Evolutionary conservation across 1,140 invertebrate genomes (phyloP).

Genomic region (Anoplophora glabripennis): DNA sequence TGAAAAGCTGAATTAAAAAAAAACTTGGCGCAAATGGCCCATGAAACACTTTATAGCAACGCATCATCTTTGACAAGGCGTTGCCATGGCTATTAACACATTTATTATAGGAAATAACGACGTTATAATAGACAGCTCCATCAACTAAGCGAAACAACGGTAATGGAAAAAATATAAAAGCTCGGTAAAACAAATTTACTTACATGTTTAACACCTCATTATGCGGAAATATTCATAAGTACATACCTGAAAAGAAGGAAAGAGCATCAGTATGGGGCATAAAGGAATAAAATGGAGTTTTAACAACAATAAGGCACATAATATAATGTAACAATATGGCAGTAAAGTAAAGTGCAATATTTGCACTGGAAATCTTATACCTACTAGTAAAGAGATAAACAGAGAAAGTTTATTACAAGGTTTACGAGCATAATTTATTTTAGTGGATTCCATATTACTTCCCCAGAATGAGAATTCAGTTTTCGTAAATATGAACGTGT

Average conservation of each 20-base stretch:
- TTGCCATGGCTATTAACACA: too few relatives aligned
- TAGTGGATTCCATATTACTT: constrained; percentile 9
- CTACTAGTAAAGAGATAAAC: constrained; percentile 17
- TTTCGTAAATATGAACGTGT: neutral
- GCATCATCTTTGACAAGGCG: too few relatives aligned
- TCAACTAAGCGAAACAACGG: too few relatives aligned
- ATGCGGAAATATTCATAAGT: too few relatives aligned
- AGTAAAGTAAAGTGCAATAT: constrained; percentile 16
- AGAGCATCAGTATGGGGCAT: neutral
- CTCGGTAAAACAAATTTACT: too few relatives aligned
- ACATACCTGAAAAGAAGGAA: neutral
- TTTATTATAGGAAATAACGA: too few relatives aligned
- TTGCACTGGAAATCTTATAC: constrained; percentile 7
- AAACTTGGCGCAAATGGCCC: too few relatives aligned
- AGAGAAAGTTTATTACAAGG: constrained; percentile 24
- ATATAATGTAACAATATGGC: constrained; percentile 11
- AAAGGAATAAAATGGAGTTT: constrained; percentile 1
- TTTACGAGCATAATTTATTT: constrained; percentile 22
- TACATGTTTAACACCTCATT: too few relatives aligned
- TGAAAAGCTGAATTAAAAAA: too few relatives aligned
- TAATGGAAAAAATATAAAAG: too few relatives aligned
- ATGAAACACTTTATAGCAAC: too few relatives aligned
- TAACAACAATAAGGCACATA: constrained; percentile 1
- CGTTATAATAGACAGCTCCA: too few relatives aligned
- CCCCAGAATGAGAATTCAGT: constrained; percentile 16